phyloP scores from a whole-genome alignment of 2,113 vertebrate species.

The Micronycteris hirsuta region DNA sequence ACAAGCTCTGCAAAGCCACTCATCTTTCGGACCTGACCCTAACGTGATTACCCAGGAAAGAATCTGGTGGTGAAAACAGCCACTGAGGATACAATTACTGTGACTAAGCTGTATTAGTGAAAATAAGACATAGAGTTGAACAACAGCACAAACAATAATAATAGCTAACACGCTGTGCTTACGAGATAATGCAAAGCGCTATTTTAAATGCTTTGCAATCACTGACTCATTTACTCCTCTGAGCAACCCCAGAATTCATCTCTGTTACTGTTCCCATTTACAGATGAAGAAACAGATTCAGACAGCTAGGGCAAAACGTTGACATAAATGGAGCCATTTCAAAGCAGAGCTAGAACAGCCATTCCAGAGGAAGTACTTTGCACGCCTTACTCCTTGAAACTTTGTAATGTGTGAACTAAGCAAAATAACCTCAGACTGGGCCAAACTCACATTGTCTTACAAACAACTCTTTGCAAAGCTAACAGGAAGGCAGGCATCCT shows the following conservation, averaged over 20 bases:
- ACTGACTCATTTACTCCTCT: constrained; percentile 8
- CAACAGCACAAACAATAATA: not conserved
- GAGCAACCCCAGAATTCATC: not conserved
- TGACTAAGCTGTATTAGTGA: not conserved
- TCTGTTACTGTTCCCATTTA: not conserved
- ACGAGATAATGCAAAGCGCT: not conserved
- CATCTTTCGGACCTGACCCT: not conserved
- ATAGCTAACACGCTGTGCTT: not conserved
- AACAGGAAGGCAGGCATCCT: not conserved
- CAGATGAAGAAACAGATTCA: constrained; percentile 8
- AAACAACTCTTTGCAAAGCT: not conserved
- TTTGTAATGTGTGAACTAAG: not conserved
- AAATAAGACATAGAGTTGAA: not conserved
- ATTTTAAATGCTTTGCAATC: not conserved
- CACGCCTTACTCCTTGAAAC: too few species aligned
- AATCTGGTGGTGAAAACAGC: not conserved
- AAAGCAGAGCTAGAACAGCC: not conserved
- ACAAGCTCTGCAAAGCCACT: constrained; percentile 25
- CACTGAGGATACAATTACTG: not conserved
- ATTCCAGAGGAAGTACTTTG: not conserved
- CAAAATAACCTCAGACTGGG: not conserved
- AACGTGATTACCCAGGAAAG: not conserved
- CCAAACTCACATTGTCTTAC: not conserved
- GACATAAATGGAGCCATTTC: not conserved
- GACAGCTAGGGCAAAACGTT: not conserved